Evolutionary conservation across 2,888 invertebrate genomes (phyloP).

Genomic region (Leptopterna dolabrata): DNA sequence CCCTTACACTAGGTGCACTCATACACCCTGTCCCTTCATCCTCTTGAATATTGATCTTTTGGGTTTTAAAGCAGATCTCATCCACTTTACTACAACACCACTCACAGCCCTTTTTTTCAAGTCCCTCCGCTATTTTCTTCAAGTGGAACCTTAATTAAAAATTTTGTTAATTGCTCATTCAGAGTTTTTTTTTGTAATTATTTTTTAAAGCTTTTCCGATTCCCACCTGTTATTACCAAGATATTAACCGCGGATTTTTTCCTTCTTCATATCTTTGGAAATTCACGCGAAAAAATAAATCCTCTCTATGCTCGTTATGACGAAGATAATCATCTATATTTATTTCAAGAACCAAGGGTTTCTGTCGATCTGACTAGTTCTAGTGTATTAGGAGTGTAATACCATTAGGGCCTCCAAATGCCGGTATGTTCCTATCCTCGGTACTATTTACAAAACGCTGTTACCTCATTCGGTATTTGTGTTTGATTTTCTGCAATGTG

Average conservation of each 20-base stretch:
- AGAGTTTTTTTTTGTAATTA: background rate
- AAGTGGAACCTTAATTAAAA: slow-evolving; percentile 17
- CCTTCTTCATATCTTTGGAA: too few species aligned
- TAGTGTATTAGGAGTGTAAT: too few species aligned
- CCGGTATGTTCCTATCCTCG: too few species aligned
- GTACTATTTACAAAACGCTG: too few species aligned
- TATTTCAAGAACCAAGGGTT: too few species aligned
- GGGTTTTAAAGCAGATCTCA: background rate
- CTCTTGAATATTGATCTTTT: background rate
- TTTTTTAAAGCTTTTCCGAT: background rate
- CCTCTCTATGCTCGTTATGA: too few species aligned
- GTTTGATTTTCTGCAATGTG: too few species aligned
- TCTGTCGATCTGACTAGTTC: too few species aligned
- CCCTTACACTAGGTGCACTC: background rate
- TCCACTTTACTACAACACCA: background rate
- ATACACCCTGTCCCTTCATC: background rate
- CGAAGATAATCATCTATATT: too few species aligned
- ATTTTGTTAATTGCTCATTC: background rate
- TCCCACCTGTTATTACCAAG: background rate
- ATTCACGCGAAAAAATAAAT: too few species aligned
- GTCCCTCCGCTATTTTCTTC: background rate
- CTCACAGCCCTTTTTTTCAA: background rate
- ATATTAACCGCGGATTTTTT: background rate
- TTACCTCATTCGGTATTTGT: too few species aligned
- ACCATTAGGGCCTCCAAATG: too few species aligned